phyloP scores from a whole-genome alignment of 2,888 invertebrate species.

The Melinaea marsaeus region DNA sequence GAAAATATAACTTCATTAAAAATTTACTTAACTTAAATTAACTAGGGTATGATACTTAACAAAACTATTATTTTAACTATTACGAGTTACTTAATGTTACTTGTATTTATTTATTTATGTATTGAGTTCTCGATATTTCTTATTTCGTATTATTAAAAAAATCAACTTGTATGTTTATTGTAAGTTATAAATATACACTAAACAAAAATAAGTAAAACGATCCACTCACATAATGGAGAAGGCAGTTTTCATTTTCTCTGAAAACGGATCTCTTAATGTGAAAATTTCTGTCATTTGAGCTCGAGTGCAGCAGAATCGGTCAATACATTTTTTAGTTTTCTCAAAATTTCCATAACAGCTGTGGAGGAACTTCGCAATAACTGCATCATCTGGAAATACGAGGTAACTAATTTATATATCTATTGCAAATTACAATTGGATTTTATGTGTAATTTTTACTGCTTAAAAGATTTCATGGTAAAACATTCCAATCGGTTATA shows the following conservation, averaged over 20 bases:
- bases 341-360: conserved; percentile 77
- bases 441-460: too few species aligned
- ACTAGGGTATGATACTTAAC: too few species aligned
- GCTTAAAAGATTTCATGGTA: too few species aligned
- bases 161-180: too few species aligned
- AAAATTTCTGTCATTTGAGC: conserved; percentile 54
- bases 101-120: too few species aligned
- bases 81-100: too few species aligned
- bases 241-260: conserved; percentile 43
- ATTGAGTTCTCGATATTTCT: too few species aligned
- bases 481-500: too few species aligned
- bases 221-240: conserved; percentile 57
- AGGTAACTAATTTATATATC: not conserved
- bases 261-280: conserved; percentile 49
- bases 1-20: conserved; percentile 30
- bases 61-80: too few species aligned
- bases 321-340: conserved; percentile 73
- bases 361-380: conserved; percentile 75
- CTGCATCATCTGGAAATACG: conserved; percentile 60
- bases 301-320: conserved; percentile 64
- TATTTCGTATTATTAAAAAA: too few species aligned
- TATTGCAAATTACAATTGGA: not conserved
- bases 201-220: not conserved
- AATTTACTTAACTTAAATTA: not conserved
- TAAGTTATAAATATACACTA: not conserved